These are phyloP conservation scores for Punctoribates punctum DNA, from an alignment of 2,888 invertebrate species.

Conservation along the genomic window DNA sequence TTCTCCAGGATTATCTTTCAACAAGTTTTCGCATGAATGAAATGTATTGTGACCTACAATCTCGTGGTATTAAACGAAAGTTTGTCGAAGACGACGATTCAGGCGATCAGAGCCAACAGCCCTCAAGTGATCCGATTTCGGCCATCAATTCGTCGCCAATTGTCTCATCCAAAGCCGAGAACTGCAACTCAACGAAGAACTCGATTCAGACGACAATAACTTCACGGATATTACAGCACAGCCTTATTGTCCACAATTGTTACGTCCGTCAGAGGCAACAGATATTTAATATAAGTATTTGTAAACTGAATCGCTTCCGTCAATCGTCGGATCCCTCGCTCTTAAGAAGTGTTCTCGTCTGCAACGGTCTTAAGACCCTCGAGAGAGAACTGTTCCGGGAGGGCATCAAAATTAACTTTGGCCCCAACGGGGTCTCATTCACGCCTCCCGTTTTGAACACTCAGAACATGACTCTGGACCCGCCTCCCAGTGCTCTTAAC, in stretches of 20 bases:
- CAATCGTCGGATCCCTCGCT: slow-evolving; percentile 85
- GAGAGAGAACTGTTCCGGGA: slow-evolving; percentile 78
- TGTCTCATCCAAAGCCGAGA: not conserved
- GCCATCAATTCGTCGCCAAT: not conserved
- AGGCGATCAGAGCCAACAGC: slow-evolving; percentile 26
- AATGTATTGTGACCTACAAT: slow-evolving; percentile 46
- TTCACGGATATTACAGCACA: slow-evolving; percentile 4
- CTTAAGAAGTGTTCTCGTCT: slow-evolving; percentile 83
- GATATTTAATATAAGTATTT: slow-evolving; percentile 85
- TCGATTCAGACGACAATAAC: slow-evolving; percentile 15
- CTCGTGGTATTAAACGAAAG: slow-evolving; percentile 46
- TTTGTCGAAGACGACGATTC: slow-evolving; percentile 45
- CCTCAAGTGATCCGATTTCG: slow-evolving; percentile 1
- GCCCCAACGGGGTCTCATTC: slow-evolving; percentile 44
- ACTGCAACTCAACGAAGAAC: not conserved
- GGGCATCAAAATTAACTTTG: slow-evolving; percentile 52
- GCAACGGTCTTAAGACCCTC: slow-evolving; percentile 82
- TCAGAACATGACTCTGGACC: slow-evolving; percentile 27
- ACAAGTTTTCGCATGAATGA: slow-evolving; percentile 46
- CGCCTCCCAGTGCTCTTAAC: slow-evolving; percentile 26
- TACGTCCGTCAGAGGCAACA: slow-evolving; percentile 69
- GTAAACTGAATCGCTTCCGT: slow-evolving; percentile 79
- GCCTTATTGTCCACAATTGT: slow-evolving; percentile 26
- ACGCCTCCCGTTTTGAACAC: slow-evolving; percentile 41
- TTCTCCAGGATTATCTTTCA: slow-evolving; percentile 44